These are phyloP conservation scores for Cydia amplana DNA, from an alignment of 1,140 invertebrate species.

Conservation along the genomic window DNA sequence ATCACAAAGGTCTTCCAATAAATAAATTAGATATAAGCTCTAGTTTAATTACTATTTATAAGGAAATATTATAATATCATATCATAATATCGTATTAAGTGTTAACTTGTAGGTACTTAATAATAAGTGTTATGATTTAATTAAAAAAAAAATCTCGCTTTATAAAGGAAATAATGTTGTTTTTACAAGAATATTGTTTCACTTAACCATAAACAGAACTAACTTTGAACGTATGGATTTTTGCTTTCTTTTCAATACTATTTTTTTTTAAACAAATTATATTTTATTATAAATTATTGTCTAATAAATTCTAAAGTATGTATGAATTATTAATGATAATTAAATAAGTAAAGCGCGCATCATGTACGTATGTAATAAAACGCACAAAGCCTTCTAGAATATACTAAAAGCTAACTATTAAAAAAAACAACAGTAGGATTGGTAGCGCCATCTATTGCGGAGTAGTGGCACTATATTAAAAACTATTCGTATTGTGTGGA, in stretches of 20 bases:
- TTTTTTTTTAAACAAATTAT: neutral
- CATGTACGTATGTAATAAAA: slow-evolving; percentile 23
- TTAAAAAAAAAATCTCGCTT: neutral
- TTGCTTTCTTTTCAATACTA: too few species aligned
- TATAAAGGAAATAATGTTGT: neutral
- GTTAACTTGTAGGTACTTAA: slow-evolving; percentile 8
- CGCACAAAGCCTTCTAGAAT: slow-evolving; percentile 19
- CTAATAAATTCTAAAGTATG: neutral
- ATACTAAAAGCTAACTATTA: neutral
- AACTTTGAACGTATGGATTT: too few species aligned
- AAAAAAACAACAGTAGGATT: neutral
- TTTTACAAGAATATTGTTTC: neutral
- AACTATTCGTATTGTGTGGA: neutral
- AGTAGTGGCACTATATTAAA: neutral
- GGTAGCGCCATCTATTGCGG: neutral
- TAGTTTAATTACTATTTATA: slow-evolving; percentile 30
- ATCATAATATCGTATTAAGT: neutral
- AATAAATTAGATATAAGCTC: slow-evolving; percentile 38
- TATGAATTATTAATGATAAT: neutral
- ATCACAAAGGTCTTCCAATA: slow-evolving; percentile 72
- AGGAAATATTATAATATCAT: neutral
- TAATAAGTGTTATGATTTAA: slow-evolving; percentile 1
- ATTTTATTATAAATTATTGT: neutral
- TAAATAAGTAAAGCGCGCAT: slow-evolving; percentile 6
- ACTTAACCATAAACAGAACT: too few species aligned